These are phyloP conservation scores for Drosophila infuscata DNA, from an alignment of 2,888 invertebrate species.

Conservation along the genomic window DNA sequence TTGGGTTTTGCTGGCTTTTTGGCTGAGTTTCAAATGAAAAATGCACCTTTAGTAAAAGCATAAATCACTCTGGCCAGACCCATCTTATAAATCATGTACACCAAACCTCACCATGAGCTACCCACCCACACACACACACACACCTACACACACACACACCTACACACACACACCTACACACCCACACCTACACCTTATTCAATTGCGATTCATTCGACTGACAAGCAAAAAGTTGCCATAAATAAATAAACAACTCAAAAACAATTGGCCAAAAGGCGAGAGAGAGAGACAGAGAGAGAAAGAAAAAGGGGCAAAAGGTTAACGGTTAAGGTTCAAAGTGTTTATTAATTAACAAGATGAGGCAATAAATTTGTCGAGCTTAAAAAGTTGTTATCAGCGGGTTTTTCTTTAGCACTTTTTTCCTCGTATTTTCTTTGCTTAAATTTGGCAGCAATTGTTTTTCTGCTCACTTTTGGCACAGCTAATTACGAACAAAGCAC, in stretches of 20 bases:
- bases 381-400: constrained; percentile 34
- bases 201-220: constrained; percentile 39
- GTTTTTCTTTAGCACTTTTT: neutral
- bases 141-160: neutral
- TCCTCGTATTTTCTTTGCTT: neutral
- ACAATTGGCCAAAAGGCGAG: constrained; percentile 54
- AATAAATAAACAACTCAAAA: constrained; percentile 71
- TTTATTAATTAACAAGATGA: constrained; percentile 69
- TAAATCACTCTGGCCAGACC: constrained; percentile 30
- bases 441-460: constrained; percentile 6
- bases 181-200: constrained; percentile 26
- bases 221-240: constrained; percentile 58
- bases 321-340: constrained; percentile 46
- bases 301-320: neutral
- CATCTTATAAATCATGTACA: constrained; percentile 51
- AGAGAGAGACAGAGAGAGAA: constrained; percentile 2
- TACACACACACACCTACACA: neutral
- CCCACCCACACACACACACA: neutral
- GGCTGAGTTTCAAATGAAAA: constrained; percentile 20
- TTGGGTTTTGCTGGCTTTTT: constrained; percentile 1
- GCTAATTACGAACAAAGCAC: constrained; percentile 58
- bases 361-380: constrained; percentile 42
- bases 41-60: constrained; percentile 6
- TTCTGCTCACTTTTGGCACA: constrained; percentile 41
- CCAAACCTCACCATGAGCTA: constrained; percentile 6